phyloP scores from a whole-genome alignment of 2,797 vertebrate genomes.

The Emys orbicularis region DNA sequence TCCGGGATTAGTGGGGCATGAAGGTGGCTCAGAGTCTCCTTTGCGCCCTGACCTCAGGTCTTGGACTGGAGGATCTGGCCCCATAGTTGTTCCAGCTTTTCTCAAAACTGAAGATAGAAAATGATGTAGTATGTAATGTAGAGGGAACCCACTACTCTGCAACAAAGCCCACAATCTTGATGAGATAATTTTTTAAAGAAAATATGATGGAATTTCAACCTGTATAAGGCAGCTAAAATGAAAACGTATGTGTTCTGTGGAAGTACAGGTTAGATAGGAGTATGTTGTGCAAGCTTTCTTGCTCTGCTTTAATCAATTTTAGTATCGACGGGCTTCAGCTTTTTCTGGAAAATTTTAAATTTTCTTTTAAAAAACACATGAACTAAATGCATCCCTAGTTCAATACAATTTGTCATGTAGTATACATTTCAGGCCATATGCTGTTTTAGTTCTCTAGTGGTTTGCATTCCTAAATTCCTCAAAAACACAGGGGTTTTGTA shows the following conservation, averaged over 20 bases:
- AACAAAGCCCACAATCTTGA: background rate
- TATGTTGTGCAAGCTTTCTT: background rate
- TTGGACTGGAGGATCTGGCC: background rate
- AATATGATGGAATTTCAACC: background rate
- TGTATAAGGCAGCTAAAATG: background rate
- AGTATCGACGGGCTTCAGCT: background rate
- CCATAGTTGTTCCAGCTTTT: background rate
- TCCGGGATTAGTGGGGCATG: background rate
- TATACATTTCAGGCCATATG: background rate
- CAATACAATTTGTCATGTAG: slow-evolving; percentile 22
- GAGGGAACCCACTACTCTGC: background rate
- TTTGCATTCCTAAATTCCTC: background rate
- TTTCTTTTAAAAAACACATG: background rate
- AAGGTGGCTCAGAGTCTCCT: background rate
- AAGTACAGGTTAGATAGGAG: background rate
- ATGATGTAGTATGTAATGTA: background rate
- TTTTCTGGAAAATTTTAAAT: slow-evolving; percentile 28
- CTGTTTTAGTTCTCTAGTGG: background rate
- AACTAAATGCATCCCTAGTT: background rate
- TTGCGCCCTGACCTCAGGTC: background rate
- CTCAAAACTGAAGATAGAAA: background rate
- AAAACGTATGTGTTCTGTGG: slow-evolving; percentile 9
- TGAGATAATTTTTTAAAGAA: background rate
- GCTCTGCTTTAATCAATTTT: background rate
- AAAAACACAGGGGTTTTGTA: background rate